Percentiles rank a stretch among this genome's conserved stretches.
phyloP scores from a whole-genome alignment of 2,113 vertebrate genomes.

The Atherinomorus stipes region DNA sequence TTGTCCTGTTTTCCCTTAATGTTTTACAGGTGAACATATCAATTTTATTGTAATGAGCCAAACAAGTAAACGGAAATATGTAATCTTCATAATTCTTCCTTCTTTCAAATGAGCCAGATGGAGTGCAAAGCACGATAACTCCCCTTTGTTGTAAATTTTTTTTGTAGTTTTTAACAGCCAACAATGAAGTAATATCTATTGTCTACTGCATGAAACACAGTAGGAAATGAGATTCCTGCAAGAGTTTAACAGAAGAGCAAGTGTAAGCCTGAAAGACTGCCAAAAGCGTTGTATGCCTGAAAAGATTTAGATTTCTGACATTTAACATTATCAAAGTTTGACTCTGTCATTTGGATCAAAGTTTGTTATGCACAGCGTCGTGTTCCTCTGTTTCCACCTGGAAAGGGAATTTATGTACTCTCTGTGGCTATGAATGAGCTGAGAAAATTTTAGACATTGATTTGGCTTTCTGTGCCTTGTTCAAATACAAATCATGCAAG shows the following conservation, averaged over 20 bases:
- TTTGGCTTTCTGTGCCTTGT: not conserved
- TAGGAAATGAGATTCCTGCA: constrained; percentile 24
- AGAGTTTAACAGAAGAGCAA: constrained; percentile 39
- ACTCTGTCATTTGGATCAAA: constrained; percentile 28
- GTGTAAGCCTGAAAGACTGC: constrained; percentile 6
- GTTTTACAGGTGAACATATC: constrained; percentile 43
- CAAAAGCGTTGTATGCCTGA: constrained; percentile 27
- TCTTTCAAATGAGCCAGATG: constrained; percentile 9
- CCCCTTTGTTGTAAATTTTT: constrained; percentile 19
- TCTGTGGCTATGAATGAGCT: constrained; percentile 32
- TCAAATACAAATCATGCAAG: constrained; percentile 1
- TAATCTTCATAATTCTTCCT: constrained; percentile 8
- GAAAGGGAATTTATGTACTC: constrained; percentile 24
- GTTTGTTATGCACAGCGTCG: not conserved
- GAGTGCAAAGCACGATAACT: constrained; percentile 13
- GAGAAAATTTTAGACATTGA: not conserved
- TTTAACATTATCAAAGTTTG: constrained; percentile 29
- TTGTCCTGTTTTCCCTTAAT: not conserved
- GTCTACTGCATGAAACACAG: constrained; percentile 38
- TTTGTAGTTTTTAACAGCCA: not conserved
- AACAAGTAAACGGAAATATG: constrained; percentile 41
- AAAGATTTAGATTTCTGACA: constrained; percentile 14
- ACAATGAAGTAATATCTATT: constrained; percentile 21
- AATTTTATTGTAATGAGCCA: constrained; percentile 28
- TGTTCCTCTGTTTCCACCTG: constrained; percentile 6